A percentile compares a stretch with the other conserved stretches of the same genome.
Evolutionary conservation across 2,797 vertebrate genomes (phyloP).

Genomic region (Enteromius argenteus): DNA sequence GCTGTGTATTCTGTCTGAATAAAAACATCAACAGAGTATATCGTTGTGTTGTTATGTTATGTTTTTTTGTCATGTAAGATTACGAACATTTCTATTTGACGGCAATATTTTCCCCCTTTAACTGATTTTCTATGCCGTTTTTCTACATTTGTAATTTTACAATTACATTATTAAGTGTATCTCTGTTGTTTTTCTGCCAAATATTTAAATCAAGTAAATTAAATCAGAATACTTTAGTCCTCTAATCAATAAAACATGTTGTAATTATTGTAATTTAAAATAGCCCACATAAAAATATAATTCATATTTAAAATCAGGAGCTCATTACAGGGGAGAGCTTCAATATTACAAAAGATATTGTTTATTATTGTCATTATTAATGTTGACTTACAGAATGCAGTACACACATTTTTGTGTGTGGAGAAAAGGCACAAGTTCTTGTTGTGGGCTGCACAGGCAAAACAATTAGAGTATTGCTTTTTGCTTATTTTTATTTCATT

Average conservation of each 20-base stretch:
- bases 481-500: not conserved
- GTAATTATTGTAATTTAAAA: not conserved
- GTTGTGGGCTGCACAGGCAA: not conserved
- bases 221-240: not conserved
- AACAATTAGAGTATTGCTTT: not conserved
- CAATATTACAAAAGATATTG: not conserved
- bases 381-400: not conserved
- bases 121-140: not conserved
- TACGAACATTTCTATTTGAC: not conserved
- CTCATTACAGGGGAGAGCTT: not conserved
- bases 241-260: not conserved
- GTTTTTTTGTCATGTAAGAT: not conserved
- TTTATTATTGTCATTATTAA: not conserved
- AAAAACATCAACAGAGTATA: not conserved
- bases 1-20: not conserved
- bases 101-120: not conserved
- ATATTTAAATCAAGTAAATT: not conserved
- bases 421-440: not conserved
- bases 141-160: not conserved
- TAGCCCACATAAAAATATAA: not conserved
- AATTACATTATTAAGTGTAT: not conserved
- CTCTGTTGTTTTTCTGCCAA: not conserved
- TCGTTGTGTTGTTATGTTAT: not conserved
- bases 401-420: not conserved
- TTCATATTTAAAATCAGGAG: not conserved